Evolutionary conservation across 1,140 invertebrate genomes (phyloP), one percentile per base, ranked within the genome.

Genomic region (Drosophila micromelanica): DNA sequence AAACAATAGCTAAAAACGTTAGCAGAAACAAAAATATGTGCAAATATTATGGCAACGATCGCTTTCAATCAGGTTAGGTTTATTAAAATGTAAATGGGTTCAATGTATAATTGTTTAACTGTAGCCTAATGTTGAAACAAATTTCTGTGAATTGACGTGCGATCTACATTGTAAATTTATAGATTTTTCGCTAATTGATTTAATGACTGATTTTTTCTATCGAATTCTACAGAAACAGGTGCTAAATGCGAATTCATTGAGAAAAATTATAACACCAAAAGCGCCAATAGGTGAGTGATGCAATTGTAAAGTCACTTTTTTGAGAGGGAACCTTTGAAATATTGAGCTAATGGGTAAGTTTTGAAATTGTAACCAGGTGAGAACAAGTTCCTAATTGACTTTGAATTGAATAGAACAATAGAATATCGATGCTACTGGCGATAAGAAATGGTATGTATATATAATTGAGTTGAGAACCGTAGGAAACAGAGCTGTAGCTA

Each of bases 131-230:
- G 76, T 68, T 60, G 63, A 51, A 56, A 87, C 73, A 81, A 78
- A 87, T 86, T 86, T 87, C 81, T 63, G 65, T 86, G 82, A 87
- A 86, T 71, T 87, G 62, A 61, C 15, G 23, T 23, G 59, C 51
- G 46, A 85, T 85, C 65, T 78, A 70, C 69, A 85, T 78, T 78
- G 71, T 49, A 82, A 81, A 87, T 81, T 27, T 30, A 51, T 65
- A 63, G 79, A 78, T 78, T 76, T 49, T 85, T 64, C 80, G 80
- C 84, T 82, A 76, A 82, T 86, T 89, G 78, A 79, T 89, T 73
- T 73, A 69, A 89, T 75, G 76, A 85, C 76, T 45, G 64, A 81
- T 69, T 52, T 38, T 59, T 42, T 17, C 23, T 30, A 48, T 48
- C 49, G 32, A 42, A 67, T 72, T 67, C 54, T 30, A 37, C 17